A percentile compares a stretch with the other conserved stretches of the same genome.
phyloP scores from a whole-genome alignment of 2,113 vertebrate genomes.

The Rissa tridactyla region DNA sequence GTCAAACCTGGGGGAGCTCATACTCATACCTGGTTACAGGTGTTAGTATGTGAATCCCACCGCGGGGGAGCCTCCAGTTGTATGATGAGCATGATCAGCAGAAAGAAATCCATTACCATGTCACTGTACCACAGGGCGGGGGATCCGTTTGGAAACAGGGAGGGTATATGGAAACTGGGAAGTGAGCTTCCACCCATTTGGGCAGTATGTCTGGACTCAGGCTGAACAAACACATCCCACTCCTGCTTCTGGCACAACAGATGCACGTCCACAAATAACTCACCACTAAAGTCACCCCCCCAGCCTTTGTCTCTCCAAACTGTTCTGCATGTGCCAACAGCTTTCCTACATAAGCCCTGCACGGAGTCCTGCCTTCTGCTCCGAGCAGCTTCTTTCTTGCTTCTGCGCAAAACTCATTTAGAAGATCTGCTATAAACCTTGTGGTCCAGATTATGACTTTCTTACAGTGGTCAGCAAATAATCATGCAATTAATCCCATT shows the following conservation, averaged over 20 bases:
- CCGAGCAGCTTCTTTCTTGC: background rate
- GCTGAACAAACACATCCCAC: constrained; percentile 30
- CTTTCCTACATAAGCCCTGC: background rate
- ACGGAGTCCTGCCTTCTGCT: background rate
- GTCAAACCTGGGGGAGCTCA: background rate
- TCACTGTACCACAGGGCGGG: background rate
- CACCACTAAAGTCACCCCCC: background rate
- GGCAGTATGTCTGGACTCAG: background rate
- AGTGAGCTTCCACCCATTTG: background rate
- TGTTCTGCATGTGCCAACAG: background rate
- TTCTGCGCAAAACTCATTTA: background rate
- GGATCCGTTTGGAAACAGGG: constrained; percentile 8
- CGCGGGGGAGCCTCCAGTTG: background rate
- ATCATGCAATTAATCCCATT: background rate
- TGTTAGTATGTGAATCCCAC: background rate
- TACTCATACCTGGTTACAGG: background rate
- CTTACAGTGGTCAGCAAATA: background rate
- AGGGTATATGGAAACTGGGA: background rate
- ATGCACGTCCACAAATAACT: background rate
- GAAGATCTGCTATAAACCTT: background rate
- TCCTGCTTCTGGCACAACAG: background rate
- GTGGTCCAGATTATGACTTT: background rate
- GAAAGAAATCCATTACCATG: background rate
- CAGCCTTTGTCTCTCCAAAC: background rate
- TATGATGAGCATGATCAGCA: background rate